Evolutionary conservation across 2,888 invertebrate genomes (phyloP).

Genomic region (Sisyra nigra): DNA sequence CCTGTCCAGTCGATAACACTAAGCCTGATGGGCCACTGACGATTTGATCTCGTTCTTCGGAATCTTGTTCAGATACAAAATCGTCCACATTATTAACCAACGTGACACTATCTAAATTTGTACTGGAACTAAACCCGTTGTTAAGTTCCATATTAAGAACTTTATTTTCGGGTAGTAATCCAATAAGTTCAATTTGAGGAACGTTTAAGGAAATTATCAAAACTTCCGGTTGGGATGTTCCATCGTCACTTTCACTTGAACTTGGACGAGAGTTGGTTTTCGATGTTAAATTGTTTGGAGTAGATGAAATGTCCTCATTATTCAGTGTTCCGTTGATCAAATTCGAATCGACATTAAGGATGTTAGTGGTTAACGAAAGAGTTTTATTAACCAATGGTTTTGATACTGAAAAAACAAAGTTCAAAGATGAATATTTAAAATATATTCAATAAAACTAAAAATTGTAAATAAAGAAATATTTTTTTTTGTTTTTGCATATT

Average conservation of each 20-base stretch:
- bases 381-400: slow-evolving; percentile 14
- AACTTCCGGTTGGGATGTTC: slow-evolving; percentile 31
- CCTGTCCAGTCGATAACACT: slow-evolving; percentile 26
- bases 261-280: slow-evolving; percentile 4
- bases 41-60: slow-evolving; percentile 11
- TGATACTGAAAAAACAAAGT: slow-evolving; percentile 13
- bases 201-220: slow-evolving; percentile 48
- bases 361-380: slow-evolving; percentile 10
- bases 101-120: slow-evolving; percentile 6
- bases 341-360: neutral
- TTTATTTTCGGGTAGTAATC: slow-evolving; percentile 40
- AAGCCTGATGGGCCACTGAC: slow-evolving; percentile 17
- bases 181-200: slow-evolving; percentile 22
- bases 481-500: no score
- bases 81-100: slow-evolving; percentile 11
- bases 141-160: slow-evolving; percentile 32
- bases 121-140: slow-evolving; percentile 14
- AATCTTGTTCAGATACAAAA: slow-evolving; percentile 12
- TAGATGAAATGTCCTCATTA: neutral
- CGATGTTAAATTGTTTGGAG: neutral
- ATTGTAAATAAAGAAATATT: no score
- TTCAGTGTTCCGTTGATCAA: neutral
- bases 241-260: slow-evolving; percentile 6
- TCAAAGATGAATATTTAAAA: no score
- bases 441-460: no score